Percentiles rank a stretch among this genome's conserved stretches.
Evolutionary conservation across 2,113 vertebrate genomes (phyloP).

Genomic region (Sciurus niger): DNA sequence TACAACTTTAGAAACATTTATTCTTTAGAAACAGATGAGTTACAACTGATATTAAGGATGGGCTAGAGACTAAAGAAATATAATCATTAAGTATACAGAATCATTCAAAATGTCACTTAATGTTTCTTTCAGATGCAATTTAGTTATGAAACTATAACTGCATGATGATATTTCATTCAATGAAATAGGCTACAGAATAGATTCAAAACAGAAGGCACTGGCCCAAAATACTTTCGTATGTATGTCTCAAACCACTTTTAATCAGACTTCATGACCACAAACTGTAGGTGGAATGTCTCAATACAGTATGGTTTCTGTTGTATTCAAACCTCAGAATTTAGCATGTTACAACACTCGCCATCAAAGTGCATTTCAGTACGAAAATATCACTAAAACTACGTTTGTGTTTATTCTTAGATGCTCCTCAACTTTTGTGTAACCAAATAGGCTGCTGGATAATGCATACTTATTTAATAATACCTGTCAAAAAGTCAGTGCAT

Average conservation of each 20-base stretch:
- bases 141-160: conserved; percentile 48
- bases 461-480: conserved; percentile 80
- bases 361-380: conserved; percentile 82
- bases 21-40: background rate
- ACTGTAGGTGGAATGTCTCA: conserved; percentile 82
- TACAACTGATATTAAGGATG: conserved; percentile 6
- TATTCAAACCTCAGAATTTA: conserved; percentile 87
- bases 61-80: conserved; percentile 46
- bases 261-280: conserved; percentile 85
- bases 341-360: conserved; percentile 84
- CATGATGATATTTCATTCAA: conserved; percentile 27
- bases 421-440: conserved; percentile 80
- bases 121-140: conserved; percentile 60
- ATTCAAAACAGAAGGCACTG: conserved; percentile 76
- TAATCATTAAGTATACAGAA: conserved; percentile 22
- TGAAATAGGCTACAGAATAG: conserved; percentile 66
- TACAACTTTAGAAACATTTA: conserved; percentile 60
- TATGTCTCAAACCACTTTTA: conserved; percentile 81
- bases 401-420: conserved; percentile 85
- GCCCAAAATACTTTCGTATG: conserved; percentile 79
- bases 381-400: conserved; percentile 85
- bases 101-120: conserved; percentile 27
- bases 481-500: conserved; percentile 74
- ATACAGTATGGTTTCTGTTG: conserved; percentile 86
- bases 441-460: conserved; percentile 77